Evolutionary conservation across 1,140 invertebrate species (phyloP), one percentile per base, ranked within the genome.

Genomic region (Bombus fervidus): DNA sequence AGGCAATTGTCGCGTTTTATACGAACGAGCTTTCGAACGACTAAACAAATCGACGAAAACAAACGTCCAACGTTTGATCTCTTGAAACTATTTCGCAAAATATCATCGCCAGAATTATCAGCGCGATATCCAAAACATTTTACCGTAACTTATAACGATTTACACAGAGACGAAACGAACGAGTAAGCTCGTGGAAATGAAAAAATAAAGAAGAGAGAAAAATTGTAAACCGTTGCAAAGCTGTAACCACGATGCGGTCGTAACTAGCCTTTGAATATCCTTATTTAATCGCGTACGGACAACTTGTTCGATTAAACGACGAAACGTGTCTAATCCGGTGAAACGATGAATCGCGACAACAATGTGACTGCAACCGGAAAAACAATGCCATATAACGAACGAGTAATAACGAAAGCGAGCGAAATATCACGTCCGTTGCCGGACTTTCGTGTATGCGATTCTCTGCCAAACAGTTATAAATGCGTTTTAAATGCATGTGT

Each of bases 281-380:
- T 47, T 28, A 15, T 37, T 79, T 41, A 85, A 72, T 85, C 22
- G 31, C 12, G 10, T 47, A 12, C 37, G 41, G 43, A 34, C 64
- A 83, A 47, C n/a, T 80, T 53, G 76, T 64, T 80, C 39, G 57
- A 85, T 80, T 5, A 41, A 64, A 80, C 22, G 83, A 64, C 53
- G 9, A 81, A 73, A 80, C 41, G 15, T 28, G 53, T 62, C 66
- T 72, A 53, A 79, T 71, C 28, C 66, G 47, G 39, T 34, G 34
- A 34, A 34, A 34, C 34, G 34, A 34, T 34, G 34, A 34, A 34
- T 34, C 34, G 34, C 31, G 68, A 47, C 57, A 37, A 69, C 53
- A n/a, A 53, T 22, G 68, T 10, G 39, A 62, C 53, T n/a, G 37
- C 34, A 25, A 4, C 37, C 12, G 37, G 15, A 25, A 41, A 10